Base-by-base conservation (phyloP, 2,888 invertebrate genomes). In the Patella caerulea region DNA sequence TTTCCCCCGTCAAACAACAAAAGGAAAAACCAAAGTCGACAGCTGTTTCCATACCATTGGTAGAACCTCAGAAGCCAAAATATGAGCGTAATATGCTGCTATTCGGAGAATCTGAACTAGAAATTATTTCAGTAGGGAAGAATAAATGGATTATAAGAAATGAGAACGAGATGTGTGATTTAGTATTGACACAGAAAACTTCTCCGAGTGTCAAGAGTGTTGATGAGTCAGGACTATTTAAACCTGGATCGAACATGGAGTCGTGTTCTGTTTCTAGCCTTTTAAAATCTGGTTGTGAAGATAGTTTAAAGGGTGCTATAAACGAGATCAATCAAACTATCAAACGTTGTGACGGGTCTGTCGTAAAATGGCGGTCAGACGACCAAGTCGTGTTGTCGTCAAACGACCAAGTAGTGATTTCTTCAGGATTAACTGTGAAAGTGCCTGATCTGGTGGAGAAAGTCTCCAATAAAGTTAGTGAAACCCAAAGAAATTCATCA, bases 61-160 rank as follows among this genome's bases (percentile, higher is more conserved):
- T 70, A 53, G 71, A 71, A 53, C 54, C 54, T 52, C 17, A 56
- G 19, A 82, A 81, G 52, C 76, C 83, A 15, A 83, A 80, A n/a
- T 89, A 89, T 78, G 85, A 86, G 72, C 84, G 83, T 77, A 83
- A 89, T 76, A 84, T 88, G 78, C 80, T 89, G 71, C 76, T 89
- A 11, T 88, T 88, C 82, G 86, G 85, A 65, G 87, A 88, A 72
- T 84, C 84, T 77, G 88, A 88, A 76, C 81, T 88, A 29, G 89
- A 89, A 80, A 89, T 89, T 55, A 88, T 89, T 72, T 86, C 87
- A 59, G 89, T 89, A 0, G 89, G 86, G 14, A 87, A 87, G 76
- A 86, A 88, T 72, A 85, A 87, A 59, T 89, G 88, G 88, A 87
- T 89, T 75, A 87, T 88, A 9, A 81, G 88, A 73, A 88, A 89